These are phyloP conservation scores for Chaetodon trifasciatus DNA, from an alignment of 2,797 vertebrate genomes.

Conservation along the genomic window DNA sequence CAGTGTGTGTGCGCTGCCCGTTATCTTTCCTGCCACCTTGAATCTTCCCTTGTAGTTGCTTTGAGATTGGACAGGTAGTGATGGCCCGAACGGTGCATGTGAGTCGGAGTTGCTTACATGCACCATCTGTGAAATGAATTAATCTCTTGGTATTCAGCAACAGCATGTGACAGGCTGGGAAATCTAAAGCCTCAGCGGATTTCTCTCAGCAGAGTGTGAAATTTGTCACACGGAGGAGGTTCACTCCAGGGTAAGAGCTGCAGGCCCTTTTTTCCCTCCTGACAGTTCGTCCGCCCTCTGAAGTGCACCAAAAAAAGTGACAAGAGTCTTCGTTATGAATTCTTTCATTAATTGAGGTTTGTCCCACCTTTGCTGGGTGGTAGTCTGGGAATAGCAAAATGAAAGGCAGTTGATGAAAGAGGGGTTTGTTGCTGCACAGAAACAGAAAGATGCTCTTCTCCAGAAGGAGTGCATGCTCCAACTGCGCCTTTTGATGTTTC, in stretches of 20 bases:
- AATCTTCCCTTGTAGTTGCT: slow-evolving; percentile 43
- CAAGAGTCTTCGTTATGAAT: slow-evolving; percentile 53
- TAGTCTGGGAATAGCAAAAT: slow-evolving; percentile 57
- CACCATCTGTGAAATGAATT: slow-evolving; percentile 68
- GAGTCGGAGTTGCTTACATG: slow-evolving; percentile 58
- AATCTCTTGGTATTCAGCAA: slow-evolving; percentile 69
- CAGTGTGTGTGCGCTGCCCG: slow-evolving; percentile 19
- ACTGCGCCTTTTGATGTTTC: slow-evolving; percentile 57
- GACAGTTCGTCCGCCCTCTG: slow-evolving; percentile 61
- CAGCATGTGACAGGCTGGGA: slow-evolving; percentile 69
- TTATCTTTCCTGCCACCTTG: slow-evolving; percentile 63
- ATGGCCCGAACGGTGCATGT: slow-evolving; percentile 24
- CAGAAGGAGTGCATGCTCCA: slow-evolving; percentile 19
- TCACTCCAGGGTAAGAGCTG: slow-evolving; percentile 67
- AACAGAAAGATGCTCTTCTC: slow-evolving; percentile 51
- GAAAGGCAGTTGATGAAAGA: slow-evolving; percentile 58
- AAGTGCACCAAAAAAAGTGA: slow-evolving; percentile 66
- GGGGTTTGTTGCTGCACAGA: slow-evolving; percentile 47
- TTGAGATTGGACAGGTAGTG: slow-evolving; percentile 60
- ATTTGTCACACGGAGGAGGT: slow-evolving; percentile 78
- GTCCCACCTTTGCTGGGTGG: slow-evolving; percentile 50
- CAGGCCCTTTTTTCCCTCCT: slow-evolving; percentile 50
- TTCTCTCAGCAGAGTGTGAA: slow-evolving; percentile 77
- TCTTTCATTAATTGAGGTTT: slow-evolving; percentile 60
- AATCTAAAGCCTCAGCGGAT: slow-evolving; percentile 75